Base-by-base conservation (phyloP, 2,797 vertebrate species). In the Neosalanx taihuensis region DNA sequence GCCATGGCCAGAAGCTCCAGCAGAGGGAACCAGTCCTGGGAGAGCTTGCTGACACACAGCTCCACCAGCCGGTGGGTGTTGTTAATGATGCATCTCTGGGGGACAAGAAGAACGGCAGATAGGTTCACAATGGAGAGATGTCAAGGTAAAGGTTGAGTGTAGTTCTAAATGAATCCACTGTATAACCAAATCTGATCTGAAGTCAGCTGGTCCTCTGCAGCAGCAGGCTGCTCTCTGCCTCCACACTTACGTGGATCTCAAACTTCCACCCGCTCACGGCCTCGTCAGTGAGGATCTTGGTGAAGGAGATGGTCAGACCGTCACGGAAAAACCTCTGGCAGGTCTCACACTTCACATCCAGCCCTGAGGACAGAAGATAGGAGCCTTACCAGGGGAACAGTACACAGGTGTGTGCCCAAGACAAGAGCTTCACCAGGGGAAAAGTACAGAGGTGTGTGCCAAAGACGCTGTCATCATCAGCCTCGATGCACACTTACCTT, bases 191-290 rank as follows among this genome's bases (percentile, higher is more conserved):
- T 9, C 41, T 46, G 41, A 9, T 37, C 35, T 10, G 35, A 9
- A 12, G 0, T 2, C 41, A 12, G 41, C 41, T 46, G 10, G 41
- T 46, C 41, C 41, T 41, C 61, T 63, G 30, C 31, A 12, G 31
- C 6, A 26, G 5, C 29, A 5, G 10, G 23, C 20, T 60, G 26
- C 13, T 29, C 7, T 18, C 18, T 35, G 30, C 6, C 4, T 35
- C 3, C 7, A 18, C 2, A 93, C 95, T 95, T 85, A 96, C 95
- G 86, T 96, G 94, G 86, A 96, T 96, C 84, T 96, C 95, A 89
- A 95, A 96, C 87, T 96, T 96, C 95, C 95, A 96, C 81, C 95
- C 95, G 26, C 95, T 96, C 83, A 96, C 95, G 83, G 95, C 95
- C 84, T 96, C 95, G 73, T 96, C 95, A 60, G 95, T 96, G 88